phyloP scores from a whole-genome alignment of 2,113 vertebrate species.

The Pseudopodoces humilis region DNA sequence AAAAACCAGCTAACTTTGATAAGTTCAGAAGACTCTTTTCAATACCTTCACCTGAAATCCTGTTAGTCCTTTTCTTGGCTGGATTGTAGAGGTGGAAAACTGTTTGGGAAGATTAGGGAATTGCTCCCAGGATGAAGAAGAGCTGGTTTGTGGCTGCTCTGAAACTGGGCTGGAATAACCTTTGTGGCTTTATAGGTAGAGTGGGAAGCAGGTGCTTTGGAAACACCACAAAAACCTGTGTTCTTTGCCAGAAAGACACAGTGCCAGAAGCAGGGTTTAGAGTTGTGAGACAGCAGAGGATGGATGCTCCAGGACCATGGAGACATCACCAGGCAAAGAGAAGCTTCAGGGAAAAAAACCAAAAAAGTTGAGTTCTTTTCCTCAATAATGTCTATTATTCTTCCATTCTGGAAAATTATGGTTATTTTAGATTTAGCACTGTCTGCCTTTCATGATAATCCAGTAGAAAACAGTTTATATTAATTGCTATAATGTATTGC shows the following conservation, averaged over 20 bases:
- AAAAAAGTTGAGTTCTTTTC: fast-evolving
- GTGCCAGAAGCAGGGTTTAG: fast-evolving
- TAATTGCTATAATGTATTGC: neutral
- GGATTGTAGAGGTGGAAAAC: neutral
- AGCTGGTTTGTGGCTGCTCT: neutral
- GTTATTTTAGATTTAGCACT: neutral
- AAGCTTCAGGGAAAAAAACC: neutral
- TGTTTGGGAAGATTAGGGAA: neutral
- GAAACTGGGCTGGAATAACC: neutral
- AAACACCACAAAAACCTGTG: neutral
- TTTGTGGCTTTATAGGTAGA: neutral
- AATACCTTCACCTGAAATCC: neutral
- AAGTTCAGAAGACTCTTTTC: neutral
- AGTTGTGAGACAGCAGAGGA: neutral
- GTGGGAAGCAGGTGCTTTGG: neutral
- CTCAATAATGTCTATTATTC: neutral
- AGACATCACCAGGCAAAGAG: neutral
- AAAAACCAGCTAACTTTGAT: neutral
- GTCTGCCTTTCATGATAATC: neutral
- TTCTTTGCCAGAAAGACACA: neutral
- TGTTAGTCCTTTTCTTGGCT: neutral
- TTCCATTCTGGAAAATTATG: neutral
- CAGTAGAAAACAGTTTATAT: neutral
- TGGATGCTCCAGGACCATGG: neutral
- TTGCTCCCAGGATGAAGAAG: neutral